Conservation (phyloP, 2,797 vertebrate genomes). For the Molossus molossus region DNA sequence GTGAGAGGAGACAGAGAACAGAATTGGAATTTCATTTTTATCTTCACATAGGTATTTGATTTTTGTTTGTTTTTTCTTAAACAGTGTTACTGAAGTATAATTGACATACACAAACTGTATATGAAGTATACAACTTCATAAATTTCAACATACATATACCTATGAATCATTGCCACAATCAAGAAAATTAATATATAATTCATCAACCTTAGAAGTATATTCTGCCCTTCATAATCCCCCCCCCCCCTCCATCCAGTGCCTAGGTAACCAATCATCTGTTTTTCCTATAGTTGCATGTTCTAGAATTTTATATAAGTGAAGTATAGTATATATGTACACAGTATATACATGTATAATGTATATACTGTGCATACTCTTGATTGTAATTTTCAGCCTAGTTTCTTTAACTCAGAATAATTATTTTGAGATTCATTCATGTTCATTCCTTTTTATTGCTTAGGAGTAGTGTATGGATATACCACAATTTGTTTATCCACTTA, state of each 20-base stretch:
- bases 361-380: neutral
- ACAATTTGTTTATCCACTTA: neutral
- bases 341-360: neutral
- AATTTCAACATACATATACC: neutral
- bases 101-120: neutral
- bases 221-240: neutral
- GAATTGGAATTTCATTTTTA: neutral
- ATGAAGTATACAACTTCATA: neutral
- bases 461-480: neutral
- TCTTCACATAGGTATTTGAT: neutral
- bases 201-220: neutral
- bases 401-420: slow-evolving; percentile 12
- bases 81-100: neutral
- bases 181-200: neutral
- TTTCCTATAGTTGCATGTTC: slow-evolving; percentile 19
- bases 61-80: slow-evolving; percentile 6
- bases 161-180: neutral
- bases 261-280: neutral
- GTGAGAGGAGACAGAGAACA: neutral
- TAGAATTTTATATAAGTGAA: neutral
- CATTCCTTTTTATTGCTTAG: neutral
- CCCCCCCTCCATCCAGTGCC: neutral
- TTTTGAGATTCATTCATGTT: neutral
- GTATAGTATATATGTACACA: neutral
- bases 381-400: neutral